Percentiles rank a stretch among this genome's conserved stretches.
phyloP scores from a whole-genome alignment of 1,140 invertebrate genomes.

The Platorchestia sp. region DNA sequence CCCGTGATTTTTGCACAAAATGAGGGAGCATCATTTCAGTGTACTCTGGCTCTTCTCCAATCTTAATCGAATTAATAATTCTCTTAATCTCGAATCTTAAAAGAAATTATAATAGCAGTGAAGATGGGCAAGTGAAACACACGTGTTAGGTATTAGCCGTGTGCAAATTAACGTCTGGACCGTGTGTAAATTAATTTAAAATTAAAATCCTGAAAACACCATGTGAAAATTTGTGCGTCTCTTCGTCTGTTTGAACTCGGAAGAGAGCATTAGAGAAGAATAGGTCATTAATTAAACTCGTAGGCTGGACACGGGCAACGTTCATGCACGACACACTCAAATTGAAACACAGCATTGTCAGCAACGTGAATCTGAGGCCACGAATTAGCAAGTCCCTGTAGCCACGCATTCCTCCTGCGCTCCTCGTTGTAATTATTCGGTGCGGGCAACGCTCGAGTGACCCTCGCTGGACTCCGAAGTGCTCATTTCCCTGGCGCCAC shows the following conservation, averaged over 20 bases:
- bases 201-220: not conserved
- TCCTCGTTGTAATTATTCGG: not conserved
- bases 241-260: not conserved
- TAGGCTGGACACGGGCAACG: not conserved
- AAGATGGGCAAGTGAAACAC: not conserved
- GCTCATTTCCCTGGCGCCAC: not conserved
- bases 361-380: not conserved
- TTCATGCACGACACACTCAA: not conserved
- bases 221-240: not conserved
- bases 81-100: no score
- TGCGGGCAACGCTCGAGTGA: not conserved
- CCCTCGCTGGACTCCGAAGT: not conserved
- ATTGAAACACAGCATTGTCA: not conserved
- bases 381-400: not conserved
- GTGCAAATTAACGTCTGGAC: not conserved
- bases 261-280: not conserved
- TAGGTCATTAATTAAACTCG: not conserved
- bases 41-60: no score
- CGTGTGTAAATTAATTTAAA: not conserved
- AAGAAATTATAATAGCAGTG: not conserved
- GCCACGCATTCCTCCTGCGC: not conserved
- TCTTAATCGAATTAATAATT: no score
- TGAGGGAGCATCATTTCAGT: no score
- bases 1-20: no score
- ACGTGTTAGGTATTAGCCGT: not conserved